A percentile compares a stretch with the other conserved stretches of the same genome.
These are phyloP conservation scores for Amblyraja radiata DNA, from an alignment of 2,797 vertebrate genomes.

Conservation along the genomic window DNA sequence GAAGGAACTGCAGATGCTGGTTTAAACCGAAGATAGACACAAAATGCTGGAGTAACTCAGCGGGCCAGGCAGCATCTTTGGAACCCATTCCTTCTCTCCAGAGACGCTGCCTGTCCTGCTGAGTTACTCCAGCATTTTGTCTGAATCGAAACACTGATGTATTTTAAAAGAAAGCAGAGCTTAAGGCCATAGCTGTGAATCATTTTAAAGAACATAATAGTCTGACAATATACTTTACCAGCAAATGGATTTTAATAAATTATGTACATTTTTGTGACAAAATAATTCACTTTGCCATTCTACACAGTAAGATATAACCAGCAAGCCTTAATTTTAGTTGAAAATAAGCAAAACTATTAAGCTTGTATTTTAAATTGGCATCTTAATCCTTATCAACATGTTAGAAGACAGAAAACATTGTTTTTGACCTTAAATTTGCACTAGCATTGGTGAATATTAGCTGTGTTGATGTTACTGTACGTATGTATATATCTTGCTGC, in stretches of 20 bases:
- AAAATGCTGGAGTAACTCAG: too few species aligned
- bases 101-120: too few species aligned
- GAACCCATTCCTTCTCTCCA: too few species aligned
- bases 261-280: not conserved
- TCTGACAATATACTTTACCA: not conserved
- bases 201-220: not conserved
- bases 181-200: not conserved
- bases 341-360: not conserved
- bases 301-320: slow-evolving; percentile 17
- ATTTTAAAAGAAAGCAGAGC: not conserved
- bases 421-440: slow-evolving; percentile 17
- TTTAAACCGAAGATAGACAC: too few species aligned
- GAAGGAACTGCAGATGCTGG: too few species aligned
- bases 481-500: not conserved
- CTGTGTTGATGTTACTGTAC: not conserved
- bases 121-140: too few species aligned
- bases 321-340: not conserved
- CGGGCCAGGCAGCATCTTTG: too few species aligned
- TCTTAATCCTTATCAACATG: not conserved
- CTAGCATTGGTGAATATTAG: not conserved
- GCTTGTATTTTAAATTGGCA: not conserved
- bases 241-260: not conserved
- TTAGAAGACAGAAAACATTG: slow-evolving; percentile 9
- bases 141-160: not conserved
- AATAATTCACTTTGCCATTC: not conserved